Evolutionary conservation across 2,113 vertebrate genomes (phyloP), one percentile per base, ranked within the genome.

Genomic region (Rhinopithecus roxellana): DNA sequence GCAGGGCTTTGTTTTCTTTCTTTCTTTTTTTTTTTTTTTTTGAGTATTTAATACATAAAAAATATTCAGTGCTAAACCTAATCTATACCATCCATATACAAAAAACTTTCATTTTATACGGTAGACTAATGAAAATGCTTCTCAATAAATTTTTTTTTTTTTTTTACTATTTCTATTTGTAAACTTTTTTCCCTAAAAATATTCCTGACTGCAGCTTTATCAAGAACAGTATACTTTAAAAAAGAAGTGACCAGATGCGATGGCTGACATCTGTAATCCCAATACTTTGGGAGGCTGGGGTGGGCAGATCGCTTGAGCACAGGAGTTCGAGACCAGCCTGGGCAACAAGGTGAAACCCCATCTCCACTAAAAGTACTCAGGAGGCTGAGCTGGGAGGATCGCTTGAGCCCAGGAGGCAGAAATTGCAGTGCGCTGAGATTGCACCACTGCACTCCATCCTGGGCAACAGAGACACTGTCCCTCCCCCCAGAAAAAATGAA

Each of bases 101-200:
- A 90, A 90, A 40, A 85, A 45, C 11, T 92, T 86, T 27, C 8
- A 90, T 82, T 93, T 90, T 81, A 16, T 59, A 81, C 23, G 67
- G 16, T n/a, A 87, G 25, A 80, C 84, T 84, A 90, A 87, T 82
- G 67, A 87, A 59, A 90, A 77, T 14, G 81, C 10, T 77, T 69
- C 32, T 82, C 40, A 52, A 32, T 87, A 8, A 82, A 20, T 8
- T 57, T 81, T 14, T 12, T 35, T 61, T 38, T 38, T 83, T 90
- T 79, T 74, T 35, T 50, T 35, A 89, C 9, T 85, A 20, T 40
- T 85, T 85, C 40, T 57, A 32, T 94, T 85, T 89, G 64, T 96
- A 79, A 89, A 89, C 13, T 9, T 87, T 84, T 84, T 94, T 80
- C 32, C 25, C 72, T 85, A 81, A 91, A 91, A 80, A 84, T 50